Conservation (phyloP, 2,888 invertebrate genomes). For the Pristionchus exspectatus region DNA sequence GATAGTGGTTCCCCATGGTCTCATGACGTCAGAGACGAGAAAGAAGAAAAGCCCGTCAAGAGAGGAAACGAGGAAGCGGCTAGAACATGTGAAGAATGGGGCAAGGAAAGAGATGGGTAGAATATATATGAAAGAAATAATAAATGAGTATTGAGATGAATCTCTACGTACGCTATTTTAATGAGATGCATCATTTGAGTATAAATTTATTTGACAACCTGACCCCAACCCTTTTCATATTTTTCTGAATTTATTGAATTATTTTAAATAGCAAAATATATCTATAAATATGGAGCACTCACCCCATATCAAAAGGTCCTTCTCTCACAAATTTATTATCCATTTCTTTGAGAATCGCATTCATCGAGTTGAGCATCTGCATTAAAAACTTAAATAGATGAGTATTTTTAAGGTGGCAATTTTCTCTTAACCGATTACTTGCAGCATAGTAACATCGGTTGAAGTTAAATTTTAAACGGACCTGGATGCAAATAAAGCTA, state of each 20-base stretch:
- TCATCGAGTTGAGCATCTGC: slow-evolving; percentile 27
- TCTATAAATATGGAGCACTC: background rate
- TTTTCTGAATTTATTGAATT: background rate
- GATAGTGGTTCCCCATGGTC: slow-evolving; percentile 36
- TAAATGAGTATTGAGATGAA: no score
- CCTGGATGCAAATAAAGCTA: no score
- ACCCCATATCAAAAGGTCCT: slow-evolving; percentile 38
- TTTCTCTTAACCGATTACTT: no score
- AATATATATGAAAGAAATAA: background rate
- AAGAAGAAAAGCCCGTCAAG: background rate
- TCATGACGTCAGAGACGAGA: slow-evolving; percentile 36
- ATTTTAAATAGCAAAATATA: background rate
- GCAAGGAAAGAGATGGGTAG: background rate
- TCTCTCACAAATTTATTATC: slow-evolving; percentile 4
- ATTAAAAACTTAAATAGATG: background rate
- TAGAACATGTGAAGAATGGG: background rate
- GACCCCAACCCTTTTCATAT: no score
- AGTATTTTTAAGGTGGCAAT: background rate
- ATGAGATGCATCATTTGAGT: no score
- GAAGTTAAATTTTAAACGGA: no score
- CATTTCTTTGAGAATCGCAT: background rate
- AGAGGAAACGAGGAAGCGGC: slow-evolving; percentile 11
- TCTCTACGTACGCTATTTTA: no score
- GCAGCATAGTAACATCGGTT: no score
- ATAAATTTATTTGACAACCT: no score